These are phyloP conservation scores for Cheilosia pagana DNA, from an alignment of 2,888 invertebrate species.

Conservation along the genomic window DNA sequence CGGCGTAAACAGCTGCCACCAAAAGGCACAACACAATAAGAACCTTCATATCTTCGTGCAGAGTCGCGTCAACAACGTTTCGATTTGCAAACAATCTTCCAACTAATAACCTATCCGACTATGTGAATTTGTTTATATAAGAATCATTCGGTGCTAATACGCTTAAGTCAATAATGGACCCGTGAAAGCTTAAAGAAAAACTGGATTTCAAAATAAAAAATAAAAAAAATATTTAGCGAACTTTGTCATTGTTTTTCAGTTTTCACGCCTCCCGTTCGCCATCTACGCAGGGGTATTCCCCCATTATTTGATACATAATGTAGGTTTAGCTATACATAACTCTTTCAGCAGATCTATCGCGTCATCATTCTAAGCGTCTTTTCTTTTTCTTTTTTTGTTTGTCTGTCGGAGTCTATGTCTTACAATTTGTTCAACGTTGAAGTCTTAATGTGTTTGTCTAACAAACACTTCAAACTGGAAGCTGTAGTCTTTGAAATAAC, in stretches of 20 bases:
- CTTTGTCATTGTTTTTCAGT: slow-evolving; percentile 18
- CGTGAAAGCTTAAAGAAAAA: slow-evolving; percentile 44
- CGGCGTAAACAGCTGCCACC: slow-evolving; percentile 39
- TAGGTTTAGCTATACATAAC: not conserved
- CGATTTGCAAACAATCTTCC: slow-evolving; percentile 28
- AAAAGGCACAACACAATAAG: slow-evolving; percentile 55
- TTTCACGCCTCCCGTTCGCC: slow-evolving; percentile 18
- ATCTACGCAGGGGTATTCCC: slow-evolving; percentile 50
- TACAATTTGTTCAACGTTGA: not conserved
- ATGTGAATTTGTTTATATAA: slow-evolving; percentile 55
- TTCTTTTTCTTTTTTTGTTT: not conserved
- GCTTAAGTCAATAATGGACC: slow-evolving; percentile 17
- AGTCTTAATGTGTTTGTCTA: not conserved
- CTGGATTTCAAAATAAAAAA: slow-evolving; percentile 34
- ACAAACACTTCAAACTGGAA: slow-evolving; percentile 46
- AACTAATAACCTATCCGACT: slow-evolving; percentile 47
- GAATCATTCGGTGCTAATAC: slow-evolving; percentile 33
- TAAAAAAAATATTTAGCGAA: slow-evolving; percentile 16
- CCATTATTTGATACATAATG: not conserved
- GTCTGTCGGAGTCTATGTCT: not conserved
- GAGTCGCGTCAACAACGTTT: slow-evolving; percentile 24
- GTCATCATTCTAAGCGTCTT: slow-evolving; percentile 7
- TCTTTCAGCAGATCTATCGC: not conserved
- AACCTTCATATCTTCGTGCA: slow-evolving; percentile 45
- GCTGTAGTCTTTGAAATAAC: slow-evolving; percentile 30